phyloP scores from a whole-genome alignment of 92 coral and sea anemone species.

The Pocillopora meandrina region DNA sequence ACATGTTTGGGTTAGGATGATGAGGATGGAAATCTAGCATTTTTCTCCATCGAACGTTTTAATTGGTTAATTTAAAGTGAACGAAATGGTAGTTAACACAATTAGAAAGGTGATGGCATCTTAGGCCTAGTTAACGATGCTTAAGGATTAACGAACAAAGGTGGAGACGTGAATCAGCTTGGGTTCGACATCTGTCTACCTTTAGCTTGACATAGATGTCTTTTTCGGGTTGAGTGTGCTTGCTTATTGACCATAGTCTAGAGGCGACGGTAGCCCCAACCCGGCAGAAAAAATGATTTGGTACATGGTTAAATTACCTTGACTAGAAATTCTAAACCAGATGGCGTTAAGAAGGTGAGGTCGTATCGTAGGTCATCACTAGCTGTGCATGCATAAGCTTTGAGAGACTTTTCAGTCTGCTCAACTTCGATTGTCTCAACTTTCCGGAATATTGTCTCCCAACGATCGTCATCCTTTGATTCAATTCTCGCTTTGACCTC shows the following conservation, averaged over 20 bases:
- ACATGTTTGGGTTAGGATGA: neutral
- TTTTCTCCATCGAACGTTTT: too few species aligned
- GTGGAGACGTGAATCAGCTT: too few species aligned
- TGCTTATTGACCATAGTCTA: too few species aligned
- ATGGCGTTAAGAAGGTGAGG: conserved; percentile 39
- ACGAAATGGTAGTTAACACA: too few species aligned
- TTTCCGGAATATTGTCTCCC: conserved; percentile 17
- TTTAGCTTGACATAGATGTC: too few species aligned
- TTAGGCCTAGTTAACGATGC: too few species aligned
- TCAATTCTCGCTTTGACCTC: conserved; percentile 24
- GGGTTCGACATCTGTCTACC: too few species aligned
- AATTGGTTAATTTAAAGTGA: too few species aligned
- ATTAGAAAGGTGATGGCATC: too few species aligned
- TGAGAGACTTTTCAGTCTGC: neutral
- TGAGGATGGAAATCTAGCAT: too few species aligned
- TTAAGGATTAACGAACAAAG: too few species aligned
- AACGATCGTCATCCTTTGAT: neutral
- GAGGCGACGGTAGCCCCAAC: neutral
- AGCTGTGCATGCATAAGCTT: neutral
- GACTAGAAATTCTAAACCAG: conserved; percentile 31
- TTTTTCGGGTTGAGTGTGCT: too few species aligned
- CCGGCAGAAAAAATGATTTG: neutral
- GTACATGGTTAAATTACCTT: conserved; percentile 2
- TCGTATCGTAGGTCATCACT: conserved; percentile 35
- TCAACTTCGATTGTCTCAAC: conserved; percentile 30